Conservation (phyloP, 2,888 invertebrate species). For the Blastobasis lacticolella region DNA sequence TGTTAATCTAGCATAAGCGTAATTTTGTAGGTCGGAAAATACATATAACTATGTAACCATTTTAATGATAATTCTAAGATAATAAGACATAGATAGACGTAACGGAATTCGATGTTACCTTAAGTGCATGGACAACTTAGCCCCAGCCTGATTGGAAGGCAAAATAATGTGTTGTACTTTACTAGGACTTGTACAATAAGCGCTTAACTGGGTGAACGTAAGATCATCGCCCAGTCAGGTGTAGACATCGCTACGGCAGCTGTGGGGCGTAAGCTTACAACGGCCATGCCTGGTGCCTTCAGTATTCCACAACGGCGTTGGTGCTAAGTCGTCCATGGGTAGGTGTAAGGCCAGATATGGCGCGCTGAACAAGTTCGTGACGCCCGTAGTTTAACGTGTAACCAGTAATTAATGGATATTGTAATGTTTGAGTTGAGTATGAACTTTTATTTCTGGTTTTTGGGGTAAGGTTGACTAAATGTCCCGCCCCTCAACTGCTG, state of each 20-base stretch:
- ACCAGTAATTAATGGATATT: slow-evolving; percentile 20
- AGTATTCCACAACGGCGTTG: too few species aligned
- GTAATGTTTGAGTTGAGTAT: slow-evolving; percentile 39
- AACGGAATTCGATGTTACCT: slow-evolving; percentile 16
- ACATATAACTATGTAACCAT: slow-evolving; percentile 17
- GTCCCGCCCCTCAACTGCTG: slow-evolving; percentile 62
- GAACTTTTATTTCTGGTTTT: slow-evolving; percentile 37
- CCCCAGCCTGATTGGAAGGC: neutral
- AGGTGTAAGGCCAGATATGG: slow-evolving; percentile 5
- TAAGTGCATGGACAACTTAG: slow-evolving; percentile 24
- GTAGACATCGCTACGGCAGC: too few species aligned
- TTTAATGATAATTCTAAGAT: slow-evolving; percentile 23
- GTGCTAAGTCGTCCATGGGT: too few species aligned
- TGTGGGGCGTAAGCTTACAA: too few species aligned
- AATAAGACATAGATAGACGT: slow-evolving; percentile 19
- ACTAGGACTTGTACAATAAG: too few species aligned
- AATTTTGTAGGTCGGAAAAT: slow-evolving; percentile 21
- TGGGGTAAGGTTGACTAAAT: slow-evolving; percentile 38
- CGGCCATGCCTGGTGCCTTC: too few species aligned
- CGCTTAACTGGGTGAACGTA: too few species aligned
- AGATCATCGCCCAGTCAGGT: too few species aligned
- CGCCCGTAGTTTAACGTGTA: slow-evolving; percentile 22
- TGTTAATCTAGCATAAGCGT: slow-evolving; percentile 21
- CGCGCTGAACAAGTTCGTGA: slow-evolving; percentile 16
- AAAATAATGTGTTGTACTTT: too few species aligned